Percentiles rank a stretch among this genome's conserved stretches.
These are phyloP conservation scores for Ammodytes dubius DNA, from an alignment of 2,113 vertebrate species.

Conservation along the genomic window DNA sequence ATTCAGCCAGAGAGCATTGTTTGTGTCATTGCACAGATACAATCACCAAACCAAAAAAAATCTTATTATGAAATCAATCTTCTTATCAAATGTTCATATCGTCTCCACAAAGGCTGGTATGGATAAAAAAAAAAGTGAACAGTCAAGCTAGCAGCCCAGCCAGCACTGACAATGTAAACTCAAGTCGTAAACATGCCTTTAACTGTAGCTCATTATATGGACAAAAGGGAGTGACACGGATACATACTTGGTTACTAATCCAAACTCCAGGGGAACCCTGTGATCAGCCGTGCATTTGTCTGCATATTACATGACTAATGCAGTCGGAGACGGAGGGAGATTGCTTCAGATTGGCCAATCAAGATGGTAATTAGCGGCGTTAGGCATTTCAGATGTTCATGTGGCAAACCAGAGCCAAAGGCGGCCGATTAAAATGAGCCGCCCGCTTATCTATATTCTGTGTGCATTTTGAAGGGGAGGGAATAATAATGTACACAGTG, in stretches of 20 bases:
- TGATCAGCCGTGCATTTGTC: conserved; percentile 38
- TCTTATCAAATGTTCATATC: background rate
- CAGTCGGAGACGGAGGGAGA: conserved; percentile 54
- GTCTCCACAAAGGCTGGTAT: background rate
- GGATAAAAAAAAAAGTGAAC: background rate
- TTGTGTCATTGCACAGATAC: background rate
- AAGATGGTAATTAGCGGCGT: conserved; percentile 66
- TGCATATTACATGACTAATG: conserved; percentile 62
- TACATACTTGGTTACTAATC: conserved; percentile 29
- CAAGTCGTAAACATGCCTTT: background rate
- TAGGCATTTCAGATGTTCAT: conserved; percentile 31
- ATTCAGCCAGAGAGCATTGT: background rate
- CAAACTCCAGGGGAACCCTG: conserved; percentile 35
- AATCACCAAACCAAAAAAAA: background rate
- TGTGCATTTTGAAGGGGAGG: conserved; percentile 5
- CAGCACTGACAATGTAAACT: background rate
- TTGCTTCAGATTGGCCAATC: conserved; percentile 63
- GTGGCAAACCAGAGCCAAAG: conserved; percentile 30
- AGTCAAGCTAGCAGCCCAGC: background rate
- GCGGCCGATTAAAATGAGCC: conserved; percentile 34
- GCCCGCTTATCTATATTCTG: conserved; percentile 58
- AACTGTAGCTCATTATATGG: background rate
- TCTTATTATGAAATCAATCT: background rate
- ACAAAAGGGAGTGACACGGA: conserved; percentile 26
- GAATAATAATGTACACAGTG: conserved; percentile 22